These are phyloP conservation scores for Hofmannophila pseudospretella DNA, from an alignment of 2,888 invertebrate species.

Conservation along the genomic window DNA sequence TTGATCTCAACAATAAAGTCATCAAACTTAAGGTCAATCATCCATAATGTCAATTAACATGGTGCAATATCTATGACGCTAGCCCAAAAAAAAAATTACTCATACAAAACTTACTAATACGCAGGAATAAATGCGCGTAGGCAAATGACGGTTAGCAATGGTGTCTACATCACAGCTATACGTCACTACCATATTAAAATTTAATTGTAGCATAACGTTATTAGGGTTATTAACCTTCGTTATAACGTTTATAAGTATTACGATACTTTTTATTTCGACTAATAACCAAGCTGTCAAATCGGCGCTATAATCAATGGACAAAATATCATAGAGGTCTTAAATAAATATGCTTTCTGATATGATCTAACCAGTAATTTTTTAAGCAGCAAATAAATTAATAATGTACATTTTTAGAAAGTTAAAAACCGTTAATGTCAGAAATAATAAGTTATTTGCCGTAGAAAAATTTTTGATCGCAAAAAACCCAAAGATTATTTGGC, in stretches of 20 bases:
- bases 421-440: slow-evolving; percentile 1
- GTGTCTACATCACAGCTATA: slow-evolving; percentile 18
- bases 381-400: too few relatives aligned
- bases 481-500: slow-evolving; percentile 21
- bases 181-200: slow-evolving; percentile 35
- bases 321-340: too few relatives aligned
- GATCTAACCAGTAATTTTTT: neutral
- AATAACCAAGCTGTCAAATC: too few relatives aligned
- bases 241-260: too few relatives aligned
- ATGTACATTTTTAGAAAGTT: too few relatives aligned
- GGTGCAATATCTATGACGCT: slow-evolving; percentile 9
- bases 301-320: too few relatives aligned
- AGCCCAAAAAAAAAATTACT: slow-evolving; percentile 41
- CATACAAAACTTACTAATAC: slow-evolving; percentile 35
- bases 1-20: slow-evolving; percentile 13
- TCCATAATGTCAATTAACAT: slow-evolving; percentile 11
- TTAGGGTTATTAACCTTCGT: slow-evolving; percentile 45
- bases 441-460: slow-evolving; percentile 1
- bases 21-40: slow-evolving; percentile 32
- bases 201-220: slow-evolving; percentile 25
- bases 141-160: slow-evolving; percentile 41
- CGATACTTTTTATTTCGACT: too few relatives aligned
- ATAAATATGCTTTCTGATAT: slow-evolving; percentile 14
- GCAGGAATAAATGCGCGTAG: slow-evolving; percentile 47
- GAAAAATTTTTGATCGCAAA: neutral